These are phyloP conservation scores for Cephus cinctus DNA, from an alignment of 1,140 invertebrate species.

Conservation along the genomic window DNA sequence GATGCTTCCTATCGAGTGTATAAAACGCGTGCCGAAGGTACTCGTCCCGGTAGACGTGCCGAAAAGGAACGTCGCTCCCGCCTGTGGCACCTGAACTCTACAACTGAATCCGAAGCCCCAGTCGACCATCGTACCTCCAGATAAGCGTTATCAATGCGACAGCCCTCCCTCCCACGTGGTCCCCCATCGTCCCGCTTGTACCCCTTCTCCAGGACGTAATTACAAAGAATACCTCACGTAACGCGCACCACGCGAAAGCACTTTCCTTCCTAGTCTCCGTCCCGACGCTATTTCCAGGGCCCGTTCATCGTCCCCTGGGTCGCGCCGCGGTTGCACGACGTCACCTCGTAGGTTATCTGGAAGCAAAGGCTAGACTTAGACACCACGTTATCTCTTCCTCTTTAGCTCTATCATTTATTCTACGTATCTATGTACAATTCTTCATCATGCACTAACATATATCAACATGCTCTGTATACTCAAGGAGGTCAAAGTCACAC, in stretches of 20 bases:
- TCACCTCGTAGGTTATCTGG: constrained; percentile 14
- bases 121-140: constrained; percentile 28
- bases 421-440: too few relatives aligned
- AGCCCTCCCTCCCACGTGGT: constrained; percentile 24
- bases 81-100: constrained; percentile 31
- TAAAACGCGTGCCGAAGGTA: too few relatives aligned
- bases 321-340: neutral
- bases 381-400: too few relatives aligned
- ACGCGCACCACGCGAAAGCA: neutral
- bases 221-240: constrained; percentile 24
- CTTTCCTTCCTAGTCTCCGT: constrained; percentile 8
- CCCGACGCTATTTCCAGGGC: constrained; percentile 21
- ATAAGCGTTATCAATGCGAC: constrained; percentile 34
- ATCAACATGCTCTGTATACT: too few relatives aligned
- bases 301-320: constrained; percentile 16
- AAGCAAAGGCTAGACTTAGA: constrained; percentile 3
- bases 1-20: too few relatives aligned
- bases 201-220: constrained; percentile 8
- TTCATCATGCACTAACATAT: too few relatives aligned
- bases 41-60: too few relatives aligned
- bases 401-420: too few relatives aligned
- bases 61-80: too few relatives aligned
- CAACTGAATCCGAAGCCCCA: constrained; percentile 22
- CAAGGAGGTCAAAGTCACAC: too few relatives aligned
- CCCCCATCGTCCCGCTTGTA: constrained; percentile 16